phyloP scores from a whole-genome alignment of 2,797 vertebrate species.

The Syndactyla subalaris region DNA sequence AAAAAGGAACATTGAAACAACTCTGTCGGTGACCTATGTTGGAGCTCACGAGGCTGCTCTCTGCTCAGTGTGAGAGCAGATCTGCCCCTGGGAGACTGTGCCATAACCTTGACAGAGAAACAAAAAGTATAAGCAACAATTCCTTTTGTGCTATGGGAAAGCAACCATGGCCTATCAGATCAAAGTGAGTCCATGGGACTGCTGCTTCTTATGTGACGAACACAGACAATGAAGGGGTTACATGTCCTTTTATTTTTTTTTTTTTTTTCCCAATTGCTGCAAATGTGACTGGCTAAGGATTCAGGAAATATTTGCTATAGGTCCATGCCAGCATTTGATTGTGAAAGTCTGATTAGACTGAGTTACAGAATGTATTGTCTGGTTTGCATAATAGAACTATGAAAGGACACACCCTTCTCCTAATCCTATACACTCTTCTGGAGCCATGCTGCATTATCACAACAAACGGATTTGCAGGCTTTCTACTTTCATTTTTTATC shows the following conservation, averaged over 20 bases:
- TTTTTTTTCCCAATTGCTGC: neutral
- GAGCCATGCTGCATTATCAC: neutral
- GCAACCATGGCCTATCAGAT: neutral
- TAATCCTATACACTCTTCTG: neutral
- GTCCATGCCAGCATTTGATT: slow-evolving; percentile 38
- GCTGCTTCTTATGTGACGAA: neutral
- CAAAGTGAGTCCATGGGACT: neutral
- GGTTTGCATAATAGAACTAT: slow-evolving; percentile 62
- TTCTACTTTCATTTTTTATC: neutral
- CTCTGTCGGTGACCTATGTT: neutral
- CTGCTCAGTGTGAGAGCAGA: neutral
- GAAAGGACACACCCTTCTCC: slow-evolving; percentile 47
- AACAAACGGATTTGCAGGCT: neutral
- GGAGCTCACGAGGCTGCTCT: neutral
- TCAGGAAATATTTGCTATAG: slow-evolving; percentile 56
- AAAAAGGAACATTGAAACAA: neutral
- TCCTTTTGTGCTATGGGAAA: neutral
- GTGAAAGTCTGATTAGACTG: slow-evolving; percentile 58
- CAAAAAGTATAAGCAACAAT: neutral
- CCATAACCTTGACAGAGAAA: neutral
- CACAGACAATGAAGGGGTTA: slow-evolving; percentile 16
- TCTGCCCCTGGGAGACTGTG: neutral
- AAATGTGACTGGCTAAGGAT: slow-evolving; percentile 18
- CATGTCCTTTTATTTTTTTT: neutral
- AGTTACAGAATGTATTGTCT: slow-evolving; percentile 59